phyloP scores from a whole-genome alignment of 2,113 vertebrate species.

The Drymodes brunneopygia region DNA sequence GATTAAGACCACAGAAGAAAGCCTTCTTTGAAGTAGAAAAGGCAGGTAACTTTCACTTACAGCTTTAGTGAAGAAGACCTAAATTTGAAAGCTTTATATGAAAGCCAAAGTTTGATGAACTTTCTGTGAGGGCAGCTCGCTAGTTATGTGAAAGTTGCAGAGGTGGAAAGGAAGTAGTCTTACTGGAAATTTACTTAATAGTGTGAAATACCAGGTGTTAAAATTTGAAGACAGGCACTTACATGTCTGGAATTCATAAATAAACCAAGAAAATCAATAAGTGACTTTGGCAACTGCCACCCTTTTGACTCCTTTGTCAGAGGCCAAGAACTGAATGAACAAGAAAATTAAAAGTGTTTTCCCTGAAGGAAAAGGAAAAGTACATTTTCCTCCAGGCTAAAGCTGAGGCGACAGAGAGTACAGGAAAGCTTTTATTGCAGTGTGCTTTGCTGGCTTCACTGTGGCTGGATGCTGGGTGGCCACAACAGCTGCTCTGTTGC shows the following conservation, averaged over 20 bases:
- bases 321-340: conserved; percentile 19
- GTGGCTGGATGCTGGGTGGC: not conserved
- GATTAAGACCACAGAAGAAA: not conserved
- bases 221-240: conserved; percentile 12
- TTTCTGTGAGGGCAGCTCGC: not conserved
- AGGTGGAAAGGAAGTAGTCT: not conserved
- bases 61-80: not conserved
- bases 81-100: not conserved
- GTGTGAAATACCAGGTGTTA: conserved; percentile 46
- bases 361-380: not conserved
- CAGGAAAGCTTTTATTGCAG: not conserved
- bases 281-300: conserved; percentile 3
- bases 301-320: conserved; percentile 42
- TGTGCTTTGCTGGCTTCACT: not conserved
- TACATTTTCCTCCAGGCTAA: not conserved
- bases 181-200: conserved; percentile 14
- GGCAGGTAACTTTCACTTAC: not conserved
- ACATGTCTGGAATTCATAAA: conserved; percentile 41
- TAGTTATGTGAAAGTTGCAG: not conserved
- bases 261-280: conserved; percentile 56
- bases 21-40: not conserved
- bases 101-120: not conserved
- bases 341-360: conserved; percentile 41
- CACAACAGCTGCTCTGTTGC: not conserved
- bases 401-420: not conserved